Percentiles rank a stretch among this genome's conserved stretches.
Evolutionary conservation across 2,113 vertebrate genomes (phyloP).

Genomic region (Sceloporus undulatus): DNA sequence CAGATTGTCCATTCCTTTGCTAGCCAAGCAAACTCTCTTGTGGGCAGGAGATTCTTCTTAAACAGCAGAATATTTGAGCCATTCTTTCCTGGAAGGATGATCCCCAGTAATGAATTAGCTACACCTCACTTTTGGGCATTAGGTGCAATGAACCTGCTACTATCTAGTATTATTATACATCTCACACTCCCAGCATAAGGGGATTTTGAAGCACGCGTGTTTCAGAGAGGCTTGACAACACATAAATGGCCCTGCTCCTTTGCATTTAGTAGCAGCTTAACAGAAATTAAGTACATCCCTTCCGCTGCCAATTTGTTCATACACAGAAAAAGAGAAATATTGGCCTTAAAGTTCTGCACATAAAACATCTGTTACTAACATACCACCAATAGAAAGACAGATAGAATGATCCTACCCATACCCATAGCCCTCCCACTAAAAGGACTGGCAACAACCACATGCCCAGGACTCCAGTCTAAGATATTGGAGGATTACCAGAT

Average conservation of each 20-base stretch:
- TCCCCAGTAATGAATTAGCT: neutral
- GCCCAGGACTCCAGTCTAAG: neutral
- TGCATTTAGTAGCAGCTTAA: neutral
- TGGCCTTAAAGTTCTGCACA: neutral
- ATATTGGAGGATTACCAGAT: neutral
- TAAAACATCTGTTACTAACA: neutral
- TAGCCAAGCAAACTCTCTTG: neutral
- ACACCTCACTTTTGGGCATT: neutral
- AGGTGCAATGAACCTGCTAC: neutral
- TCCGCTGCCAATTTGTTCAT: neutral
- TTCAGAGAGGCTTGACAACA: too few species aligned
- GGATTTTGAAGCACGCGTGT: neutral
- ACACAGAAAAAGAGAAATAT: neutral
- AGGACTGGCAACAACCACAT: neutral
- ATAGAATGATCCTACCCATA: neutral
- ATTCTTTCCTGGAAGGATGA: neutral
- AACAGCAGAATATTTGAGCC: neutral
- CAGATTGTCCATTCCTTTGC: neutral
- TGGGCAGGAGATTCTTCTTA: neutral
- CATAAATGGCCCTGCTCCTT: neutral
- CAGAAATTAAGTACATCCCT: neutral
- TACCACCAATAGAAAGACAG: neutral
- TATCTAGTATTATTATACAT: neutral
- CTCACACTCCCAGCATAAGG: neutral
- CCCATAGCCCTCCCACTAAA: neutral